Conservation (phyloP, 2,113 vertebrate genomes). For the Corvus cornix region DNA sequence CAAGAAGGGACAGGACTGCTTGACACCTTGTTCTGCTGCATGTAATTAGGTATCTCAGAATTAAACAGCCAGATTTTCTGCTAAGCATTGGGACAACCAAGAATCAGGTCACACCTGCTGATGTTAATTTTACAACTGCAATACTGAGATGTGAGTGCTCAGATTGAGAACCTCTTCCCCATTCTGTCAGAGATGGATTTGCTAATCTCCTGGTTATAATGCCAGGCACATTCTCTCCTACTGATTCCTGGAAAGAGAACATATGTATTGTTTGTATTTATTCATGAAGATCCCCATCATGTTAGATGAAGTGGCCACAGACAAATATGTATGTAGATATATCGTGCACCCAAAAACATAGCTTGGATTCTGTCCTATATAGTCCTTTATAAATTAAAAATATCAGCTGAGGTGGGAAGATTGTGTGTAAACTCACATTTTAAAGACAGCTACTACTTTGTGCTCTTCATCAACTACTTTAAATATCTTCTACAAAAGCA, state of each 20-base stretch:
- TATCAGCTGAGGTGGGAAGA: neutral
- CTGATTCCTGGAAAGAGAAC: neutral
- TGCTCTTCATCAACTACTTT: neutral
- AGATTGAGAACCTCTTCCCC: neutral
- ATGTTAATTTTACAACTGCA: neutral
- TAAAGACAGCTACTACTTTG: neutral
- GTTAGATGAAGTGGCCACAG: neutral
- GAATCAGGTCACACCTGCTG: fast-evolving
- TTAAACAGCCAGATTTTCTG: neutral
- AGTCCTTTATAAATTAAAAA: neutral
- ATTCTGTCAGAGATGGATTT: neutral
- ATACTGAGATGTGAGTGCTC: fast-evolving
- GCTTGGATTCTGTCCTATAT: neutral
- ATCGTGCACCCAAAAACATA: neutral
- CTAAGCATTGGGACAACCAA: neutral
- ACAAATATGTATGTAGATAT: fast-evolving
- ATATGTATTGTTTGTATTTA: neutral
- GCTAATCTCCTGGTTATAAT: neutral
- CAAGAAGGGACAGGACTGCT: neutral
- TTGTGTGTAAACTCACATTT: neutral
- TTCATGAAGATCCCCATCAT: neutral
- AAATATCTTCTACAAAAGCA: neutral
- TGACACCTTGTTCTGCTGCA: neutral
- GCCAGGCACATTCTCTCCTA: neutral
- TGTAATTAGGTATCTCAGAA: neutral